Conservation (phyloP, 2,113 vertebrate species). For the Talpa occidentalis region DNA sequence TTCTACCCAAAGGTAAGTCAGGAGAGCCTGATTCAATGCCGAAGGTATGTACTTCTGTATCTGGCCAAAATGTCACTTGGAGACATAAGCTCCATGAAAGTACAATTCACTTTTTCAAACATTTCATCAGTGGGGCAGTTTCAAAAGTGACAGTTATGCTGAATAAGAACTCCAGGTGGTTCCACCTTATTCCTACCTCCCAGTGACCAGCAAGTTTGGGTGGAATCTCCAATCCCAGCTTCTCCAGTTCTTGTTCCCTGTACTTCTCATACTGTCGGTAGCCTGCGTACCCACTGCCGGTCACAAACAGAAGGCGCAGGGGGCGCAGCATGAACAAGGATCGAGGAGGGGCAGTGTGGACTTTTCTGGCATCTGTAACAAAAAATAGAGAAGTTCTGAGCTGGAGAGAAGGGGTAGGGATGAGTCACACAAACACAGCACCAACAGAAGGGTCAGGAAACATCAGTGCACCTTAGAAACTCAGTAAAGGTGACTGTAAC, state of each 20-base stretch:
- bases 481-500: not conserved
- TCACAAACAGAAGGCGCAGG: constrained; percentile 87
- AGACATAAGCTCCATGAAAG: not conserved
- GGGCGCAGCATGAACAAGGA: constrained; percentile 86
- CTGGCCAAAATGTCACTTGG: not conserved
- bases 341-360: constrained; percentile 84
- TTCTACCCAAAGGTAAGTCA: not conserved
- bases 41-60: not conserved
- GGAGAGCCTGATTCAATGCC: not conserved
- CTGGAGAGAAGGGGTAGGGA: not conserved
- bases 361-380: constrained; percentile 84
- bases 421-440: not conserved
- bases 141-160: not conserved
- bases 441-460: not conserved
- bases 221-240: constrained; percentile 87
- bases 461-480: not conserved
- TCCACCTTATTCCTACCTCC: constrained; percentile 87
- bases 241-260: constrained; percentile 86
- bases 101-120: not conserved
- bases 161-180: not conserved
- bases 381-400: constrained; percentile 50
- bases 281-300: constrained; percentile 89
- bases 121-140: not conserved
- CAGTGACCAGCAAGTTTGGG: constrained; percentile 88
- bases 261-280: constrained; percentile 91